Conservation (phyloP, 2,797 vertebrate genomes). For the Gambelia wislizenii region DNA sequence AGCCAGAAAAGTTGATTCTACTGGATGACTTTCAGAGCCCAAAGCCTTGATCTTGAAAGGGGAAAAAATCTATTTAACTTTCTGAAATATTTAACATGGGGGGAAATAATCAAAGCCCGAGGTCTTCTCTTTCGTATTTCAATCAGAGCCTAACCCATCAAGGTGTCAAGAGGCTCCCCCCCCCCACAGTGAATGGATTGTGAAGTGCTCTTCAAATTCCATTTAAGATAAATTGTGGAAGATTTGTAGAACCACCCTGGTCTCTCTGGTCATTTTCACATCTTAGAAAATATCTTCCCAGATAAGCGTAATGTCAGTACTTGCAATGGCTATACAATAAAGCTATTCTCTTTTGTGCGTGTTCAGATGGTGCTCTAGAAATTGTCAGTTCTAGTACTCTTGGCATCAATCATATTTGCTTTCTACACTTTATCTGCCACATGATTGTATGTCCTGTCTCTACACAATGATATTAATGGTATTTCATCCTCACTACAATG, state of each 20-base stretch:
- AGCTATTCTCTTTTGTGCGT: not conserved
- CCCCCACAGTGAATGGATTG: not conserved
- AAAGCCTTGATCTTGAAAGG: not conserved
- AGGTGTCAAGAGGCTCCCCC: not conserved
- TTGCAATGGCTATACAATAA: fast-evolving
- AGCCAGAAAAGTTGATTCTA: not conserved
- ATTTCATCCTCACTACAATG: too few relatives aligned
- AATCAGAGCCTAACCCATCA: constrained; percentile 7
- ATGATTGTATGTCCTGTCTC: not conserved
- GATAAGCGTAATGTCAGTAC: not conserved
- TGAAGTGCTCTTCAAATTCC: constrained; percentile 28
- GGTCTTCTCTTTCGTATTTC: not conserved
- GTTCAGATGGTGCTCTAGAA: not conserved
- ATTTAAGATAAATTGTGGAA: constrained; percentile 19
- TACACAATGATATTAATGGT: not conserved
- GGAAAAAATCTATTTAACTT: not conserved
- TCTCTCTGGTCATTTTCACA: not conserved
- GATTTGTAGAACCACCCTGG: not conserved
- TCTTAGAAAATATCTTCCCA: not conserved
- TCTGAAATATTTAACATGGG: constrained; percentile 10
- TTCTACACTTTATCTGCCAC: not conserved
- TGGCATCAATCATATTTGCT: not conserved
- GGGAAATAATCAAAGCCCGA: constrained; percentile 13
- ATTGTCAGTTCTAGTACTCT: not conserved
- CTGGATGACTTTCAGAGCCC: not conserved